Base-by-base conservation (phyloP, 30 jellyfish, hydroid and myxozoan species). In the Morbakka virulenta region DNA sequence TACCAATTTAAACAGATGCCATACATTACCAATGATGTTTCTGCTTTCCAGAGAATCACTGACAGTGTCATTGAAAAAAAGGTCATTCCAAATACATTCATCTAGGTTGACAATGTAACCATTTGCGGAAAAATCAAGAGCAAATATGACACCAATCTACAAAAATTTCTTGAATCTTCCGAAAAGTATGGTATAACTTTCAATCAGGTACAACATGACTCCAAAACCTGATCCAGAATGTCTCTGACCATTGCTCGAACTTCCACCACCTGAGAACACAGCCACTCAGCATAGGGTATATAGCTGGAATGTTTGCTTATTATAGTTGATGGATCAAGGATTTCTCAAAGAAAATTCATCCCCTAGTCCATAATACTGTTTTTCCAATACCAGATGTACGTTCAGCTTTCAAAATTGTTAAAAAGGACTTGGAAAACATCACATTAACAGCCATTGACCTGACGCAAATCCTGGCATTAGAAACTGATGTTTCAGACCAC, bases 141-240 rank as follows among this genome's bases (percentile, higher is more conserved):
- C 1, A 89, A 76, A n/a, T 92, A 84, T 49, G 93, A 84, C 36
- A 71, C 25, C 35, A 84, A 84, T 51, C 93, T 84, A 3, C 41
- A 29, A 35, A 23, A 35, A 26, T 86, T 86, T 52, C 70, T 71
- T 23, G 73, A 50, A 17, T 93, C 94, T 0, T 81, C 89, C 21
- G 57, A 52, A n/a, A 48, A 70, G 14, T 21, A 71, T 28, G 48
- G 67, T 52, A 28, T 86, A 52, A 79, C 94, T 26, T 70, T 64
- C 69, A 79, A 79, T 51, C 49, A 28, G 11, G 34, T 87, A 12
- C 31, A 71, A 17, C 52, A 87, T 27, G 85, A 85, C 35, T 35
- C 62, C 33, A 61, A 80, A 72, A 63, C 95, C 96, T 27, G 96
- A 87, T 52, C 91, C 91, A 3, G 95, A 79, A 2, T 69, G 95